Conservation (phyloP, 2,888 invertebrate genomes). For the Cerastoderma edule region DNA sequence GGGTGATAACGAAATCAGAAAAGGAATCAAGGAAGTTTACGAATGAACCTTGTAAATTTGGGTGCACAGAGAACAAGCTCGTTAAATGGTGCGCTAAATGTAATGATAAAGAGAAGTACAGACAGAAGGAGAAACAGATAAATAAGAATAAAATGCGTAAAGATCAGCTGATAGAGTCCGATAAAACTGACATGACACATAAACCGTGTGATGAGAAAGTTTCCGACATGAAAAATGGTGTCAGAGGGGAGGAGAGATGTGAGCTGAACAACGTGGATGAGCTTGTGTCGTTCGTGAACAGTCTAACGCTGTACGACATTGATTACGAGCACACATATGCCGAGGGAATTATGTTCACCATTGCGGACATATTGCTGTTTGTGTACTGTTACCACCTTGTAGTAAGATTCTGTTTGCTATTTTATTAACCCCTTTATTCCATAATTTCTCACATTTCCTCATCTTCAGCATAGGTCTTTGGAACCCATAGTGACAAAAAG, state of each 20-base stretch:
- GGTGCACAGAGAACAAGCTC: slow-evolving; percentile 48
- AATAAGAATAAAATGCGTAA: slow-evolving; percentile 40
- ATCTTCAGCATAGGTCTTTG: too few relatives aligned
- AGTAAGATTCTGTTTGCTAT: too few relatives aligned
- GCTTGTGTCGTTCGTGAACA: slow-evolving; percentile 57
- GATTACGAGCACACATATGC: slow-evolving; percentile 88
- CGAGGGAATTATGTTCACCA: slow-evolving; percentile 92
- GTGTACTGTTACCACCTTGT: slow-evolving; percentile 85
- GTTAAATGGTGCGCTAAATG: slow-evolving; percentile 58
- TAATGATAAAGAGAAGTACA: slow-evolving; percentile 52
- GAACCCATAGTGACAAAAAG: too few relatives aligned
- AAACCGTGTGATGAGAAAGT: neutral
- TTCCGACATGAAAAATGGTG: neutral
- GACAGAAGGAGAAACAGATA: slow-evolving; percentile 43
- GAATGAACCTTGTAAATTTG: slow-evolving; percentile 49
- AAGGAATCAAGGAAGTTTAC: slow-evolving; percentile 49
- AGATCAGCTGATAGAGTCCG: neutral
- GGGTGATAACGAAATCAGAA: slow-evolving; percentile 44
- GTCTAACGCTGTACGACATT: slow-evolving; percentile 65
- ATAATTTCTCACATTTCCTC: too few relatives aligned
- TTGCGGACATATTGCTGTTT: slow-evolving; percentile 93
- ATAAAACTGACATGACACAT: neutral
- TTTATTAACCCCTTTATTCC: too few relatives aligned
- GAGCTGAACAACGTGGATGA: slow-evolving; percentile 45
- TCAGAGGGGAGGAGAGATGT: neutral